A percentile compares a stretch with the other conserved stretches of the same genome.
Evolutionary conservation across 1,140 invertebrate species (phyloP).

Genomic region (Tigriopus japonicus): DNA sequence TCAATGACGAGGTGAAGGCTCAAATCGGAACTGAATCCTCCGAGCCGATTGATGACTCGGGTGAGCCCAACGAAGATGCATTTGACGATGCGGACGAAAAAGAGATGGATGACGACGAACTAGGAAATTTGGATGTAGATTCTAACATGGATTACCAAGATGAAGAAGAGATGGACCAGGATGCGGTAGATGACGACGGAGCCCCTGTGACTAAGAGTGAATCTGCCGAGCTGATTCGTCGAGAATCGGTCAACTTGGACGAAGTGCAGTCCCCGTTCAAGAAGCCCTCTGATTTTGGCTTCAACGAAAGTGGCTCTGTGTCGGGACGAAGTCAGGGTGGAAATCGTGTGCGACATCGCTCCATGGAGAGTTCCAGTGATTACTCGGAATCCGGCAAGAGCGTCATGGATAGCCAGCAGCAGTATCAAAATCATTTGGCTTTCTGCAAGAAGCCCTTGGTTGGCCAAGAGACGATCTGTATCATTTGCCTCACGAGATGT

Average conservation of each 20-base stretch:
- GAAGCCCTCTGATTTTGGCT: background rate
- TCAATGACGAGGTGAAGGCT: too few relatives aligned
- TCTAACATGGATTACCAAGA: background rate
- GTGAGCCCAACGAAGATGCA: background rate
- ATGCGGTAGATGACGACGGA: background rate
- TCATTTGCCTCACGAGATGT: background rate
- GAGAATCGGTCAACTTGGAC: background rate
- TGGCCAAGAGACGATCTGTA: background rate
- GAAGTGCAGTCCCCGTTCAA: background rate
- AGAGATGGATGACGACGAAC: background rate
- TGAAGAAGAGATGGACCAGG: background rate
- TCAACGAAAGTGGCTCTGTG: background rate
- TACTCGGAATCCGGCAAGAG: background rate
- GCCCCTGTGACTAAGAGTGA: background rate
- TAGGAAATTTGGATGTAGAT: background rate
- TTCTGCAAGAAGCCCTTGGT: background rate
- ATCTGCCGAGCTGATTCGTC: background rate
- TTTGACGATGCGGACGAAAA: background rate
- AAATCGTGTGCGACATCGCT: background rate
- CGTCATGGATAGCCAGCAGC: background rate
- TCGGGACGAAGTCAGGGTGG: background rate
- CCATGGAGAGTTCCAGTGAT: background rate
- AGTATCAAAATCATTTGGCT: background rate
- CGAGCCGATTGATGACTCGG: background rate
- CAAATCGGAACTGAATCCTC: too few relatives aligned